Evolutionary conservation across 1,140 invertebrate species (phyloP).

Genomic region (Ceratoteleas bidentatus): DNA sequence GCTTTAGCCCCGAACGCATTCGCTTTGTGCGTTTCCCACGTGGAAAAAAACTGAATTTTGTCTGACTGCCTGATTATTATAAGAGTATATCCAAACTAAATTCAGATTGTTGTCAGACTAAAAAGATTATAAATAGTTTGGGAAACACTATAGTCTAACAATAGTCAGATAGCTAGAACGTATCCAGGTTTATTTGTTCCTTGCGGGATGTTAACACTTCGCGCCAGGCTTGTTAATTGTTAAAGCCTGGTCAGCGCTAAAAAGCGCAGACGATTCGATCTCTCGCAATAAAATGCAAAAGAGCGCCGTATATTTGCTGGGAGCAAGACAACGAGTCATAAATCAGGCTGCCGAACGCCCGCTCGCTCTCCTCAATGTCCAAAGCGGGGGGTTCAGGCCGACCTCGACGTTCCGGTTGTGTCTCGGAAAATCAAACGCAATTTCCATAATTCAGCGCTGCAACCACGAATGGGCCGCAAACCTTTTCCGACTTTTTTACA

Average conservation of each 20-base stretch:
- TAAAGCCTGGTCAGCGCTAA: conserved; percentile 12
- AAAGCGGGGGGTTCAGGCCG: too few species aligned
- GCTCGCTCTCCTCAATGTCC: conserved; percentile 58
- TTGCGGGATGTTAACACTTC: too few species aligned
- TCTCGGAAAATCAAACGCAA: conserved; percentile 71
- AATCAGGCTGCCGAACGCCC: conserved; percentile 55
- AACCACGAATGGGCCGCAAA: conserved; percentile 65
- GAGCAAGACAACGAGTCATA: conserved; percentile 56
- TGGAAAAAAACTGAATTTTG: too few species aligned
- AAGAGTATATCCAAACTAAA: too few species aligned
- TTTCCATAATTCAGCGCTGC: conserved; percentile 71
- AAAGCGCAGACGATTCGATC: conserved; percentile 27
- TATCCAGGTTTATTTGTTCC: too few species aligned
- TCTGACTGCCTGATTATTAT: too few species aligned
- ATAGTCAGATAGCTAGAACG: too few species aligned
- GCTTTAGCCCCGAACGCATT: too few species aligned
- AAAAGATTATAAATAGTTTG: too few species aligned
- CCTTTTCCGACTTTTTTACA: conserved; percentile 69
- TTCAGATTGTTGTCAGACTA: too few species aligned
- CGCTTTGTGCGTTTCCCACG: too few species aligned
- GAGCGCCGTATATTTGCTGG: conserved; percentile 48
- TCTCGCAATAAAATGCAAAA: conserved; percentile 58
- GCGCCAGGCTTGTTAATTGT: conserved; percentile 13
- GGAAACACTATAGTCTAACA: too few species aligned
- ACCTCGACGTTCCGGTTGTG: conserved; percentile 38